Conservation (phyloP, 2,888 invertebrate genomes). For the Zele albiditarsus region DNA sequence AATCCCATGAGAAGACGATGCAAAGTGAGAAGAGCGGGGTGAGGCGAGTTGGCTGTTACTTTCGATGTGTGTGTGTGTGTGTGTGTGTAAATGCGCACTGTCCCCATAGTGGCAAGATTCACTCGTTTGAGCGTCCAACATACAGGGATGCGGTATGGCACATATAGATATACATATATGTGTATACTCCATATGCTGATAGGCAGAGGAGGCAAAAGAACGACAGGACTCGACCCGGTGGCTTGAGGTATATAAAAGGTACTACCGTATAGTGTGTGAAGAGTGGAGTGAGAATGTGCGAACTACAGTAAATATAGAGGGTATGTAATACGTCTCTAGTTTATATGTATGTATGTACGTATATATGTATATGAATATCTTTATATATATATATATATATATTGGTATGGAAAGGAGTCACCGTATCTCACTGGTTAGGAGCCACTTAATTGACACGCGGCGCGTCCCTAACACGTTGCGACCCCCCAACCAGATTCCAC, state of each 20-base stretch:
- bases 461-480: constrained; percentile 71
- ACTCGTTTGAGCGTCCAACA: constrained; percentile 28
- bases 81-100: constrained; percentile 31
- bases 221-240: constrained; percentile 8
- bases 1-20: constrained; percentile 41
- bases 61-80: constrained; percentile 25
- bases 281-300: constrained; percentile 41
- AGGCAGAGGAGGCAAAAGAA: constrained; percentile 44
- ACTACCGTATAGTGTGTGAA: constrained; percentile 10
- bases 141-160: constrained; percentile 41
- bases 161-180: constrained; percentile 29
- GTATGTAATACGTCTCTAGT: constrained; percentile 33
- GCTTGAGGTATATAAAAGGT: constrained; percentile 21
- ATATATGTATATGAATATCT: neutral
- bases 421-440: constrained; percentile 71
- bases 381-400: constrained; percentile 37
- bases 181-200: neutral
- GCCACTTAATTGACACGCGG: constrained; percentile 73
- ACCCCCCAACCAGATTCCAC: constrained; percentile 66
- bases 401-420: constrained; percentile 69
- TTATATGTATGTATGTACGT: neutral
- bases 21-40: constrained; percentile 40
- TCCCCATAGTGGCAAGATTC: constrained; percentile 8
- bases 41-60: constrained; percentile 41
- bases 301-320: constrained; percentile 23